Conservation (phyloP, 2,797 vertebrate species). For the Thaleichthys pacificus region DNA sequence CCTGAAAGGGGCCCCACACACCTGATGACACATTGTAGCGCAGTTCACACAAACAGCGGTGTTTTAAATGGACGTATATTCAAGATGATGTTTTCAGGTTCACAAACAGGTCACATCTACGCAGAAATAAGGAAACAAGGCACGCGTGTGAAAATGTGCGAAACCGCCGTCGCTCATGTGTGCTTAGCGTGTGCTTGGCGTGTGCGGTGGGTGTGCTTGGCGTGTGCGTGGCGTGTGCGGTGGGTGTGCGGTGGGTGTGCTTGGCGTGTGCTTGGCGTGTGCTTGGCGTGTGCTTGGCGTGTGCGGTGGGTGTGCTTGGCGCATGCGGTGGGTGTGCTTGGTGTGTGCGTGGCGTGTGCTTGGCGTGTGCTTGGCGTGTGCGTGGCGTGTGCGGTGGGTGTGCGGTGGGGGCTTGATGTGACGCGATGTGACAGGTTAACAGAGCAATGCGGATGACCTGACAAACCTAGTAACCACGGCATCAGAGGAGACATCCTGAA, state of each 20-base stretch:
- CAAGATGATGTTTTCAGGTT: background rate
- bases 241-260: too few relatives aligned
- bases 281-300: too few relatives aligned
- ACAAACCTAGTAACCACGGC: slow-evolving; percentile 5
- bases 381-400: too few relatives aligned
- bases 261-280: too few relatives aligned
- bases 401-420: background rate
- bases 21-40: background rate
- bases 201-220: too few relatives aligned
- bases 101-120: background rate
- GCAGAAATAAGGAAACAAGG: background rate
- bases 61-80: background rate
- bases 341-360: too few relatives aligned
- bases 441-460: slow-evolving; percentile 3
- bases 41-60: too few relatives aligned
- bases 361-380: background rate
- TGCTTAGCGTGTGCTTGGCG: too few relatives aligned
- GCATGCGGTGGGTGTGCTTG: too few relatives aligned
- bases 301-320: too few relatives aligned
- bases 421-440: background rate
- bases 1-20: background rate
- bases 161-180: background rate
- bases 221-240: too few relatives aligned
- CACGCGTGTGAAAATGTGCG: background rate
- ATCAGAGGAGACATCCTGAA: slow-evolving; percentile 5